A percentile compares a stretch with the other conserved stretches of the same genome.
Conservation (phyloP, 2,113 vertebrate genomes). For the Calypte anna region DNA sequence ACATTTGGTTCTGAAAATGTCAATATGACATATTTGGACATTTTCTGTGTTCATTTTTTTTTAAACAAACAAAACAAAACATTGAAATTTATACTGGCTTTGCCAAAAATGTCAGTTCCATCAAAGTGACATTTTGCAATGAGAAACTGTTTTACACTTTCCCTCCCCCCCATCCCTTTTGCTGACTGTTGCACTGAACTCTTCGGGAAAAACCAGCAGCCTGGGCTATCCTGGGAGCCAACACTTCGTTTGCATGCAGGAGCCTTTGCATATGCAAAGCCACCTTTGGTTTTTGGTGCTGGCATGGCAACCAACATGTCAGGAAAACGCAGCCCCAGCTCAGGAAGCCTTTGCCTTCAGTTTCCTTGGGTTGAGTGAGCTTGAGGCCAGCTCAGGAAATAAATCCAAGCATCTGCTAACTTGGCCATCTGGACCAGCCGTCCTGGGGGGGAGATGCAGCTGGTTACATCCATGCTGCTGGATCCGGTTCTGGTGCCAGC, state of each 20-base stretch:
- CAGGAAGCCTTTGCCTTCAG: fast-evolving
- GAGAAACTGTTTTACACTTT: conserved; percentile 18
- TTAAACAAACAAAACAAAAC: conserved; percentile 58
- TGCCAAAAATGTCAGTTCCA: conserved; percentile 58
- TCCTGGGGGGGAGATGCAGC: background rate
- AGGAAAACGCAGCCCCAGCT: background rate
- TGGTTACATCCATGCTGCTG: background rate
- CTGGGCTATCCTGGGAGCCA: background rate
- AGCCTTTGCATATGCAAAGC: background rate
- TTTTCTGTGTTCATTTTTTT: conserved; percentile 38
- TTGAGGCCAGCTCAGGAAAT: background rate
- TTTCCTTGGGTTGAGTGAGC: background rate
- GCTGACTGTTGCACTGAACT: background rate
- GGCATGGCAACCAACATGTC: fast-evolving
- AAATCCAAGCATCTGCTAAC: background rate
- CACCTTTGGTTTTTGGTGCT: background rate
- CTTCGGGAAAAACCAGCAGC: background rate
- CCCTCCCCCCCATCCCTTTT: background rate
- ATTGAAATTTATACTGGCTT: conserved; percentile 59
- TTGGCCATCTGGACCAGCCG: background rate
- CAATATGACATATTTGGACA: conserved; percentile 61
- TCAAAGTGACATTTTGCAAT: conserved; percentile 51
- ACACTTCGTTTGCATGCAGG: background rate
- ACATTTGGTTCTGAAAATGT: conserved; percentile 65
- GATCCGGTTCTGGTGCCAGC: background rate